Conservation (phyloP, 1,140 invertebrate species). For the Steinernema feltiae region DNA sequence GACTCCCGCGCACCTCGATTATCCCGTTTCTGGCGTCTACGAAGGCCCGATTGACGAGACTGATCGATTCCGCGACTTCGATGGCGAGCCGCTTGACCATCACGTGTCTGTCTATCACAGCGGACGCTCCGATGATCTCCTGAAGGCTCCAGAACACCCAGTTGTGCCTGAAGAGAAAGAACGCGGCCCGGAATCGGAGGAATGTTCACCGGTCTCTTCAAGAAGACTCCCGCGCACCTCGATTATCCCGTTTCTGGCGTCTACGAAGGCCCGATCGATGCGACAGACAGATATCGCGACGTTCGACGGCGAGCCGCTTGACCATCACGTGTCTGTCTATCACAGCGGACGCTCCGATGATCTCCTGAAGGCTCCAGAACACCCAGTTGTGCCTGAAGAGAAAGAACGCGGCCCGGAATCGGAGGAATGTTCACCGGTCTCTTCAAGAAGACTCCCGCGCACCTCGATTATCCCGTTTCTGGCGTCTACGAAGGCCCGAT, state of each 20-base stretch:
- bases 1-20: slow-evolving; percentile 8
- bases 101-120: slow-evolving; percentile 18
- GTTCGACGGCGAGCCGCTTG: slow-evolving; percentile 19
- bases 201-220: slow-evolving; percentile 19
- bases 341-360: slow-evolving; percentile 18
- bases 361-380: neutral
- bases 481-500: slow-evolving; percentile 15
- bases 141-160: neutral
- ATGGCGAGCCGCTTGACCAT: slow-evolving; percentile 18
- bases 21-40: slow-evolving; percentile 16
- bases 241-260: slow-evolving; percentile 20
- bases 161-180: neutral
- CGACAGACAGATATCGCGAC: neutral
- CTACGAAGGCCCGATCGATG: slow-evolving; percentile 23
- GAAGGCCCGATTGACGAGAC: slow-evolving; percentile 24
- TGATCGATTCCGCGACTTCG: neutral
- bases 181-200: neutral
- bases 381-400: neutral
- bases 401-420: neutral
- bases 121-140: slow-evolving; percentile 8
- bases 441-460: slow-evolving; percentile 21
- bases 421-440: neutral
- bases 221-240: slow-evolving; percentile 15
- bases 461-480: slow-evolving; percentile 10
- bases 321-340: slow-evolving; percentile 24